Evolutionary conservation across 2,113 vertebrate genomes (phyloP), one percentile per base, ranked within the genome.

Genomic region (Plestiodon gilberti): DNA sequence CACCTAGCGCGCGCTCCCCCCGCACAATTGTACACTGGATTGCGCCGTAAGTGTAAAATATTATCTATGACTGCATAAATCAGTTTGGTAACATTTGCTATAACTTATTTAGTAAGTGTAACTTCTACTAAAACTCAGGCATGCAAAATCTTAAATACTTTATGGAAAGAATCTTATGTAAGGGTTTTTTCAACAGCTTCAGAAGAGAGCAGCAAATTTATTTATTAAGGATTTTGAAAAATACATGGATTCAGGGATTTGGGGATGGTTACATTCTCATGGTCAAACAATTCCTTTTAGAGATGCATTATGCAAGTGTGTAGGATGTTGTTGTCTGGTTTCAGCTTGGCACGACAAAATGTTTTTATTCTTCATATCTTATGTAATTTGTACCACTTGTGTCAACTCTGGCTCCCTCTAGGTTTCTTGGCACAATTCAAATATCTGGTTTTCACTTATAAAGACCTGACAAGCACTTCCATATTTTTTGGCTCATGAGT

Each of bases 191-290:
- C 90, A 88, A 83, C 88, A 90, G 90, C 74, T 89, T 81, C 81
- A 82, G 10, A 71, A 7, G 84, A 90, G 87, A 93, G 90, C 90
- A 91, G 89, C 90, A 94, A 88, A 90, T 57, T 93, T 92, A 92
- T 90, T 91, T 95, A 93, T 69, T 93, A 93, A 91, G 87, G 91
- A 90, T 92, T 65, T 30, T 76, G 78, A 88, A 90, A 95, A 93
- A 94, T 90, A 94, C 92, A 90, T 70, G 87, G 87, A 87, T 62
- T 88, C 33, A 74, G 76, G 4, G 52, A 78, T 71, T 76, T 85
- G 1, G 71, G 82, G 74, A 55, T 20, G 69, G 81, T 87, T 88
- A 90, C 90, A 40, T 89, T 90, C 87, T 73, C 48, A 71, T 69
- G 86, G 89, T 90, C 91, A 92, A 92, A 92, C 88, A 94, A 90